phyloP scores from a whole-genome alignment of 1,140 invertebrate species.

The Papilio polytes region DNA sequence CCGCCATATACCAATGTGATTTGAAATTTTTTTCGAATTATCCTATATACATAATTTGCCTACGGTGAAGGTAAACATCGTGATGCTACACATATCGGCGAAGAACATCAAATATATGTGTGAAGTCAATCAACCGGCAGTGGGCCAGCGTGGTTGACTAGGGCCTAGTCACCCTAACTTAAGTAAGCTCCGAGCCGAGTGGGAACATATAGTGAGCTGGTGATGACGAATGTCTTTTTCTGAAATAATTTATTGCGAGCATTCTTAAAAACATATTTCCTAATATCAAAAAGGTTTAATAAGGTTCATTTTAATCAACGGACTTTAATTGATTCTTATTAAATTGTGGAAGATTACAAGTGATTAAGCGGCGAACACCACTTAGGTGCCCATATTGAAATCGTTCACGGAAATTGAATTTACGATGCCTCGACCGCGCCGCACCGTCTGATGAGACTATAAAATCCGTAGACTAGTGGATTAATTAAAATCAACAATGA shows the following conservation, averaged over 20 bases:
- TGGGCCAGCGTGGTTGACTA: too few species aligned
- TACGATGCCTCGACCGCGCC: slow-evolving; percentile 4
- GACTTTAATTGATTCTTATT: slow-evolving; percentile 9
- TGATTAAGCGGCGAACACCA: slow-evolving; percentile 17
- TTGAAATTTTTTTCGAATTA: too few species aligned
- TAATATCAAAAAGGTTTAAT: neutral
- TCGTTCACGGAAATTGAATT: slow-evolving; percentile 22
- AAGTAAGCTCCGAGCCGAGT: too few species aligned
- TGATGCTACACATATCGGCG: too few species aligned
- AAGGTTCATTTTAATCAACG: slow-evolving; percentile 1
- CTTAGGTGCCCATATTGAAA: slow-evolving; percentile 8
- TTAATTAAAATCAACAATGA: slow-evolving; percentile 25
- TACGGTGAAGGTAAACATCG: too few species aligned
- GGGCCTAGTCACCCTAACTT: too few species aligned
- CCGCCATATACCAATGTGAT: too few species aligned
- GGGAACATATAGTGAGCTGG: too few species aligned
- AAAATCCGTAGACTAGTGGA: slow-evolving; percentile 19
- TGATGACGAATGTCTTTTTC: too few species aligned
- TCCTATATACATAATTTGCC: too few species aligned
- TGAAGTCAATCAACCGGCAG: too few species aligned
- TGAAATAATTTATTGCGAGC: neutral
- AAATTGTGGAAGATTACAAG: neutral
- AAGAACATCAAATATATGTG: too few species aligned
- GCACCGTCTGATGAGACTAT: neutral
- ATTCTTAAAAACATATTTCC: neutral